These are phyloP conservation scores for Drosophila trapezifrons DNA, from an alignment of 1,140 invertebrate genomes.

Conservation along the genomic window DNA sequence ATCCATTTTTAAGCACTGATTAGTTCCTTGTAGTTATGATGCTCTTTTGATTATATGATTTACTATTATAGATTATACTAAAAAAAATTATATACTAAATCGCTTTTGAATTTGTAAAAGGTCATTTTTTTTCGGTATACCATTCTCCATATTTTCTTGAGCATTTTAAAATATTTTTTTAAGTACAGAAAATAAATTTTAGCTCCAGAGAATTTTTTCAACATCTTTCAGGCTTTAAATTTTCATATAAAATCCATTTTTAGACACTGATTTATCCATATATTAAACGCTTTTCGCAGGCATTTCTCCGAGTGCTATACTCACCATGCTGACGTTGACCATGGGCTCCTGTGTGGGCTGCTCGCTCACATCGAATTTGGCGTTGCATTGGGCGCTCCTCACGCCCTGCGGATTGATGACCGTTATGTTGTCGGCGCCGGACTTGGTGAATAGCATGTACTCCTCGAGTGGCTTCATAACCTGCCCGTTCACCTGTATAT, in stretches of 20 bases:
- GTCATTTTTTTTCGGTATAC: too few relatives aligned
- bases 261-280: not conserved
- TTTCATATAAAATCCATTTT: not conserved
- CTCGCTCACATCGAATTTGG: constrained; percentile 88
- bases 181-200: too few relatives aligned
- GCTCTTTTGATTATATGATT: too few relatives aligned
- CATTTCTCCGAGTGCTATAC: constrained; percentile 24
- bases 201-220: too few relatives aligned
- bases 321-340: constrained; percentile 88
- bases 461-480: constrained; percentile 94
- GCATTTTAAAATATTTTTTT: too few relatives aligned
- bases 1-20: too few relatives aligned
- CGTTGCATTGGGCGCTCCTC: constrained; percentile 91
- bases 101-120: too few relatives aligned
- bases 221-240: too few relatives aligned
- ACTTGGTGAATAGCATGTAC: constrained; percentile 94
- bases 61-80: too few relatives aligned
- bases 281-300: not conserved
- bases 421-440: constrained; percentile 91
- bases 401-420: constrained; percentile 93
- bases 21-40: too few relatives aligned
- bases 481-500: constrained; percentile 91
- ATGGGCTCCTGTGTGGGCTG: constrained; percentile 87
- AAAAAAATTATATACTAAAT: too few relatives aligned
- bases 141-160: too few relatives aligned